Percentiles rank a stretch among this genome's conserved stretches.
phyloP scores from a whole-genome alignment of 2,888 invertebrate species.

The Parapristionchus giblindavisi region DNA sequence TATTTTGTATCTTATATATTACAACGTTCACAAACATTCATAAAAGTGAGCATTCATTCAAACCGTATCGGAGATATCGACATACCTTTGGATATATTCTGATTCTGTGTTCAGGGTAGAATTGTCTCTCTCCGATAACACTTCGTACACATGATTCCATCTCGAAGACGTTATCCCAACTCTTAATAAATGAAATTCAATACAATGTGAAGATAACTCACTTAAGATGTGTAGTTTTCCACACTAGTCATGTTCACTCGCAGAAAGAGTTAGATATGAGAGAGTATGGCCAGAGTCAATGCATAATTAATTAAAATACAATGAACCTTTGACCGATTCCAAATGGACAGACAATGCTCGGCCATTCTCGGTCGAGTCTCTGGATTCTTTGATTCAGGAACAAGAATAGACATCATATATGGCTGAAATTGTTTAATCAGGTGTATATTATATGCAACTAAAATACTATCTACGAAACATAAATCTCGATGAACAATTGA shows the following conservation, averaged over 20 bases:
- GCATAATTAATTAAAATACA: no score
- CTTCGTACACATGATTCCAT: constrained; percentile 12
- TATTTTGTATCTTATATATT: no score
- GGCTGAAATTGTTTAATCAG: not conserved
- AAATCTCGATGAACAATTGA: no score
- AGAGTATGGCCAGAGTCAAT: no score
- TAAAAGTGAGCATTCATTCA: no score
- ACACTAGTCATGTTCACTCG: no score
- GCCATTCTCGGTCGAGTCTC: constrained; percentile 10
- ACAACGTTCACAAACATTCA: no score
- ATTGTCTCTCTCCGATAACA: not conserved
- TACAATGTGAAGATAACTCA: no score
- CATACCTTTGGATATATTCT: constrained; percentile 16
- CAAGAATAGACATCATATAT: constrained; percentile 27
- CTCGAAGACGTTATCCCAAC: constrained; percentile 21
- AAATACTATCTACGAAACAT: no score
- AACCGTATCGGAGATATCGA: not conserved
- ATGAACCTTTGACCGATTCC: constrained; percentile 27
- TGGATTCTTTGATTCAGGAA: constrained; percentile 5
- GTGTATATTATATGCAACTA: not conserved
- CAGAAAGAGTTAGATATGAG: no score
- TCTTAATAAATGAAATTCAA: no score
- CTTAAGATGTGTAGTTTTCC: no score
- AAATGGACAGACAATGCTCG: constrained; percentile 15
- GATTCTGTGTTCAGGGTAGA: constrained; percentile 18